A percentile compares a stretch with the other conserved stretches of the same genome.
Conservation (phyloP, 2,797 vertebrate species). For the Cyclopterus lumpus region DNA sequence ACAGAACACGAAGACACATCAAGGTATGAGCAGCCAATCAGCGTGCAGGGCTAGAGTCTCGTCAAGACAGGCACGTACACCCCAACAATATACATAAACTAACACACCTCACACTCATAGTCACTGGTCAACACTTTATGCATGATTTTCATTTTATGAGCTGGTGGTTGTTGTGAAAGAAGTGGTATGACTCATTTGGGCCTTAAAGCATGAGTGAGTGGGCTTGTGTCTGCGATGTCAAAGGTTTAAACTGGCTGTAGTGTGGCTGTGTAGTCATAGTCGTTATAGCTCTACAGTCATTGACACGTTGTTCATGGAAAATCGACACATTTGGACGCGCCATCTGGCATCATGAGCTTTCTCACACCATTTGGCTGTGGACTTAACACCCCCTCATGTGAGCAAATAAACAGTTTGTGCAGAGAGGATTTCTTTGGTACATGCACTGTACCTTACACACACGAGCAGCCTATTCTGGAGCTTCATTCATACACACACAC, state of each 20-base stretch:
- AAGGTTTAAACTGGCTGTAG: conserved; percentile 43
- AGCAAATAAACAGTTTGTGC: conserved; percentile 55
- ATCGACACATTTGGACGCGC: conserved; percentile 74
- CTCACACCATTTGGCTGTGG: conserved; percentile 60
- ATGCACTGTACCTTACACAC: conserved; percentile 42
- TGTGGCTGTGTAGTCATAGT: conserved; percentile 25
- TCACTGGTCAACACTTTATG: conserved; percentile 37
- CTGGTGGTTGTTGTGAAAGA: conserved; percentile 39
- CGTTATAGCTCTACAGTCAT: conserved; percentile 43
- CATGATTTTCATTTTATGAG: conserved; percentile 29
- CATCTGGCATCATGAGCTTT: conserved; percentile 75
- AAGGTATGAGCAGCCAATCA: conserved; percentile 73
- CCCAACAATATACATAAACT: conserved; percentile 14
- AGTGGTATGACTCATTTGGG: conserved; percentile 48
- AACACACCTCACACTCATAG: conserved; percentile 19
- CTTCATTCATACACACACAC: conserved; percentile 37
- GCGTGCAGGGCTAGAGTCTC: conserved; percentile 49
- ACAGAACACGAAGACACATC: conserved; percentile 68
- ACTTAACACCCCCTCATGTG: conserved; percentile 57
- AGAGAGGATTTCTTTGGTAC: conserved; percentile 41
- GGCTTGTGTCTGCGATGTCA: conserved; percentile 51
- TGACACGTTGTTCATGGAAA: conserved; percentile 62
- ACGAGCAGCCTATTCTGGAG: conserved; percentile 39
- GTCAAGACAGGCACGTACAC: conserved; percentile 29
- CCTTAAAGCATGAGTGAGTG: conserved; percentile 44